These are phyloP conservation scores for Oreocharis arfaki DNA, from an alignment of 2,113 vertebrate genomes.

Conservation along the genomic window DNA sequence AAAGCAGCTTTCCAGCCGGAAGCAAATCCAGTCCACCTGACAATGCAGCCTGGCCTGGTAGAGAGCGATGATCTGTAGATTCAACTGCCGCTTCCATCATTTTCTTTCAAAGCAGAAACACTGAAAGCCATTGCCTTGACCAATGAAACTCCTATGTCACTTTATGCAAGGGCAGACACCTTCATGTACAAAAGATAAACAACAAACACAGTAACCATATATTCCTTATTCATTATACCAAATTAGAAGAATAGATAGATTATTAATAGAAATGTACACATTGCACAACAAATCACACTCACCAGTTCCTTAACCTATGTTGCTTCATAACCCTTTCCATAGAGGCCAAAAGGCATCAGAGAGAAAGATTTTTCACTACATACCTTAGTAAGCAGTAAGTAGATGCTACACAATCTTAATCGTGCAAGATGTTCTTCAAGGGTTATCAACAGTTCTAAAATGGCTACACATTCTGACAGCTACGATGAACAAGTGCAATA, in stretches of 20 bases:
- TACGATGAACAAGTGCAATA: slow-evolving; percentile 65
- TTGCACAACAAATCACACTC: slow-evolving; percentile 68
- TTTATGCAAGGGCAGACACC: slow-evolving; percentile 69
- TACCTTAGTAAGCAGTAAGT: slow-evolving; percentile 43
- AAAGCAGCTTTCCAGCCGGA: slow-evolving; percentile 97
- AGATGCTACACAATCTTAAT: background rate
- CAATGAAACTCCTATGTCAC: slow-evolving; percentile 66
- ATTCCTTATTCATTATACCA: slow-evolving; percentile 72
- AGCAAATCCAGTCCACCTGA: slow-evolving; percentile 82
- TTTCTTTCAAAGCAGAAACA: slow-evolving; percentile 59
- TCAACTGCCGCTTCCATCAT: background rate
- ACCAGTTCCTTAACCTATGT: slow-evolving; percentile 44
- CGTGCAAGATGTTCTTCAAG: background rate
- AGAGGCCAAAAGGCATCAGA: slow-evolving; percentile 57
- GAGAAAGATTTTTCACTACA: slow-evolving; percentile 9
- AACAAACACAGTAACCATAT: slow-evolving; percentile 62
- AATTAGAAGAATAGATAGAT: slow-evolving; percentile 68
- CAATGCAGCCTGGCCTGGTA: slow-evolving; percentile 80
- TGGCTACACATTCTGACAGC: slow-evolving; percentile 6
- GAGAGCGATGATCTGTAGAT: slow-evolving; percentile 95
- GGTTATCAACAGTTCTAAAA: background rate
- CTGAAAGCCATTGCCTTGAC: slow-evolving; percentile 68
- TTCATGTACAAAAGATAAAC: slow-evolving; percentile 67
- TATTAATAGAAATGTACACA: slow-evolving; percentile 64
- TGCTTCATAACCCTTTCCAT: slow-evolving; percentile 44